Conservation (phyloP, 2,797 vertebrate species). For the Hippoglossus hippoglossus region DNA sequence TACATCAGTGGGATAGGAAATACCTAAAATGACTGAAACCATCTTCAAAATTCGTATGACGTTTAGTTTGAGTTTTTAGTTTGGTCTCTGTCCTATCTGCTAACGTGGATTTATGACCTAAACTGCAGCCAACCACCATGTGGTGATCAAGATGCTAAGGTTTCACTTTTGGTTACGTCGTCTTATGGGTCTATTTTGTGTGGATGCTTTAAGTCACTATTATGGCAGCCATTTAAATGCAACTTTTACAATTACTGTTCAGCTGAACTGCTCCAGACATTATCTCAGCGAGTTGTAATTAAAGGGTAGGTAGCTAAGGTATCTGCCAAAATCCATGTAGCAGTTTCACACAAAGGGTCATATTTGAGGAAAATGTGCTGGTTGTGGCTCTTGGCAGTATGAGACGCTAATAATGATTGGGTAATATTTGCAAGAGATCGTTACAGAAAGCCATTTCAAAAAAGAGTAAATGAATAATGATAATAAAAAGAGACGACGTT, state of each 20-base stretch:
- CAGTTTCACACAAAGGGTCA: slow-evolving; percentile 18
- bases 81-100: no score
- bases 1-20: no score
- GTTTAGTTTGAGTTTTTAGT: no score
- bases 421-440: slow-evolving; percentile 18
- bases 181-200: not conserved
- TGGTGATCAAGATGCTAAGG: no score
- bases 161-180: no score
- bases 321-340: slow-evolving; percentile 28
- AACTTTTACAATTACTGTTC: slow-evolving; percentile 39
- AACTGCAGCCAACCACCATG: no score
- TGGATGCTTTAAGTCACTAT: not conserved
- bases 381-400: slow-evolving; percentile 31
- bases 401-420: slow-evolving; percentile 5
- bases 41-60: no score
- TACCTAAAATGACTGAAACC: no score
- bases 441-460: not conserved
- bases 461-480: not conserved
- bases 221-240: slow-evolving; percentile 15
- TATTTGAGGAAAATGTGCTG: slow-evolving; percentile 19
- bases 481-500: not conserved
- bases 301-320: slow-evolving; percentile 15
- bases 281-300: slow-evolving; percentile 35
- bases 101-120: no score
- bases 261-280: slow-evolving; percentile 28